Conservation (phyloP, 2,888 invertebrate genomes). For the Drosophila peninsularis region DNA sequence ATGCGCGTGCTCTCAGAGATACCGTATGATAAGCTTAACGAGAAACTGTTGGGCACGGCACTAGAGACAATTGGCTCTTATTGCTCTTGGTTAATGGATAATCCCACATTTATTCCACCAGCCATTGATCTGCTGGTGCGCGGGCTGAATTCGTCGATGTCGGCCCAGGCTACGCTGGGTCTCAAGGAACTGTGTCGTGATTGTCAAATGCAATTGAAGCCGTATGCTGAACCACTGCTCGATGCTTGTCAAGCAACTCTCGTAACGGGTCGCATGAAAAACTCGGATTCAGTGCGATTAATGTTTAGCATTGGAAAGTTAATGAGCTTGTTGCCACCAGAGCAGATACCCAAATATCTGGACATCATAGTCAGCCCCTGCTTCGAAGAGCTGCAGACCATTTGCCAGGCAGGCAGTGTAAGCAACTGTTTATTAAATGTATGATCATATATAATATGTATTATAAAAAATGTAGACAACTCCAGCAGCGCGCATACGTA, state of each 20-base stretch:
- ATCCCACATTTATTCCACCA: slow-evolving; percentile 88
- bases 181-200: slow-evolving; percentile 94
- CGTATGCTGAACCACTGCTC: slow-evolving; percentile 91
- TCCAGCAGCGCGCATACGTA: slow-evolving; percentile 82
- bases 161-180: slow-evolving; percentile 93
- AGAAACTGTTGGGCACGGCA: slow-evolving; percentile 89
- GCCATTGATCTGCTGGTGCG: slow-evolving; percentile 89
- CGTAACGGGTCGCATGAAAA: slow-evolving; percentile 86
- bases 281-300: slow-evolving; percentile 89
- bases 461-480: slow-evolving; percentile 25
- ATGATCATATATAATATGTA: neutral
- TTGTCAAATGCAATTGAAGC: slow-evolving; percentile 90
- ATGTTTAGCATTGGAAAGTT: slow-evolving; percentile 92
- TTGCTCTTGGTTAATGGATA: slow-evolving; percentile 92
- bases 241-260: slow-evolving; percentile 88
- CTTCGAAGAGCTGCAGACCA: slow-evolving; percentile 87
- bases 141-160: slow-evolving; percentile 89
- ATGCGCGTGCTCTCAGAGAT: slow-evolving; percentile 87
- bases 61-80: slow-evolving; percentile 93
- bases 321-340: slow-evolving; percentile 88
- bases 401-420: slow-evolving; percentile 86
- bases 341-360: slow-evolving; percentile 88
- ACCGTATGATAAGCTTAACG: slow-evolving; percentile 87
- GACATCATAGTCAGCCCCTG: slow-evolving; percentile 89
- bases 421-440: slow-evolving; percentile 41